Evolutionary conservation across 37 sponge, comb jelly and placozoan genomes (phyloP).

Genomic region (Aplysina aerophoba): DNA sequence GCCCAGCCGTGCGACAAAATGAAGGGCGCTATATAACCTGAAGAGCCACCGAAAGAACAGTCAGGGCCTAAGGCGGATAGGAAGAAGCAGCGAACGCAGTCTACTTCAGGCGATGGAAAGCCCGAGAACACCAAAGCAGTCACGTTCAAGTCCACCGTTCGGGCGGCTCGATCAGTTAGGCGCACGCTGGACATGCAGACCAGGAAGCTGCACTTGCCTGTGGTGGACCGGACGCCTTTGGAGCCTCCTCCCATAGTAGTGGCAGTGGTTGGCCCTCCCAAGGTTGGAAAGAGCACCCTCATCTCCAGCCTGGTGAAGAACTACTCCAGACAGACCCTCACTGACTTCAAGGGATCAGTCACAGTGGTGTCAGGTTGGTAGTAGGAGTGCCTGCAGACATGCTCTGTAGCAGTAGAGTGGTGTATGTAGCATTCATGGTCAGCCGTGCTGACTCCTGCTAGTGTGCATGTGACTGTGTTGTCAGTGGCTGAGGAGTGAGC

Average conservation of each 20-base stretch:
- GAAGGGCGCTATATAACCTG: constrained; percentile 2
- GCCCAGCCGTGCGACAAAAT: too few species aligned
- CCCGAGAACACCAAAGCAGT: constrained; percentile 89
- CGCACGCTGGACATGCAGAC: constrained; percentile 84
- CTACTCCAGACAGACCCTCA: constrained; percentile 85
- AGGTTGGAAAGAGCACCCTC: constrained; percentile 94
- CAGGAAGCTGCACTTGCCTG: constrained; percentile 85
- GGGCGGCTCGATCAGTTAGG: constrained; percentile 80
- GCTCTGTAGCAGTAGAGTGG: too few species aligned
- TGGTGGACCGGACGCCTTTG: constrained; percentile 82
- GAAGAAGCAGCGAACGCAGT: constrained; percentile 71
- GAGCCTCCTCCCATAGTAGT: constrained; percentile 95
- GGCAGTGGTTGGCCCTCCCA: constrained; percentile 96
- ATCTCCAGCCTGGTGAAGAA: constrained; percentile 86
- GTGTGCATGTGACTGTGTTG: too few species aligned
- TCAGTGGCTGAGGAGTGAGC: too few species aligned
- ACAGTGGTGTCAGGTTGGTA: constrained; percentile 86
- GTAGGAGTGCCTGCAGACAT: too few species aligned
- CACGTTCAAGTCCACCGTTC: constrained; percentile 81
- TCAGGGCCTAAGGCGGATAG: constrained; percentile 89
- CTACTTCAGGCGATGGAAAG: constrained; percentile 26
- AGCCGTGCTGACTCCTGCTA: too few species aligned
- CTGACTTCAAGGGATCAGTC: constrained; percentile 79
- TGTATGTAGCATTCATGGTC: too few species aligned
- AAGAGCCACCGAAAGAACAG: constrained; percentile 79